Evolutionary conservation across 2,113 vertebrate genomes (phyloP).

Genomic region (Acanthisitta chloris): DNA sequence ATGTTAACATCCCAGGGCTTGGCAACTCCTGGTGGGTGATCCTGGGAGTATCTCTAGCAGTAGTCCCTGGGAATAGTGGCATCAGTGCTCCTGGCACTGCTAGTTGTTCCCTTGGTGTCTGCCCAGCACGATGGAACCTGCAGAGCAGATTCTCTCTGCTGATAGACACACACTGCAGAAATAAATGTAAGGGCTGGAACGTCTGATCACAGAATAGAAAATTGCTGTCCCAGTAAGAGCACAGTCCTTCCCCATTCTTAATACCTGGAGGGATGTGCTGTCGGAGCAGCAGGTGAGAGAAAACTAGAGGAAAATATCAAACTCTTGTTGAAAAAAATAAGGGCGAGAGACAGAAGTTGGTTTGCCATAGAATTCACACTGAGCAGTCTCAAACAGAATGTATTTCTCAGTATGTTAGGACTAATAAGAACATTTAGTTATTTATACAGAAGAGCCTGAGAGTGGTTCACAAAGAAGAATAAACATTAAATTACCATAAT

Average conservation of each 20-base stretch:
- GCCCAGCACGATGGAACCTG: neutral
- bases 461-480: slow-evolving; percentile 45
- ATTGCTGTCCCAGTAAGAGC: neutral
- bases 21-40: neutral
- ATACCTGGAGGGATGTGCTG: neutral
- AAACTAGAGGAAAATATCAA: neutral
- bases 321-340: neutral
- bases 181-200: neutral
- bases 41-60: neutral
- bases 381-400: neutral
- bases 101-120: neutral
- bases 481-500: slow-evolving; percentile 63
- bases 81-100: neutral
- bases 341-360: slow-evolving; percentile 7
- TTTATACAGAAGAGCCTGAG: slow-evolving; percentile 53
- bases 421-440: slow-evolving; percentile 63
- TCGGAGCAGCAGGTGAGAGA: neutral
- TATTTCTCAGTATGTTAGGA: slow-evolving; percentile 44
- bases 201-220: neutral
- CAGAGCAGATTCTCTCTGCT: neutral
- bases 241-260: neutral
- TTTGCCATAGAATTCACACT: slow-evolving; percentile 32
- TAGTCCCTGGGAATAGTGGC: neutral
- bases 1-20: neutral
- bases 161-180: neutral